Conservation (phyloP, 2,113 vertebrate genomes). For the Macaca nemestrina region DNA sequence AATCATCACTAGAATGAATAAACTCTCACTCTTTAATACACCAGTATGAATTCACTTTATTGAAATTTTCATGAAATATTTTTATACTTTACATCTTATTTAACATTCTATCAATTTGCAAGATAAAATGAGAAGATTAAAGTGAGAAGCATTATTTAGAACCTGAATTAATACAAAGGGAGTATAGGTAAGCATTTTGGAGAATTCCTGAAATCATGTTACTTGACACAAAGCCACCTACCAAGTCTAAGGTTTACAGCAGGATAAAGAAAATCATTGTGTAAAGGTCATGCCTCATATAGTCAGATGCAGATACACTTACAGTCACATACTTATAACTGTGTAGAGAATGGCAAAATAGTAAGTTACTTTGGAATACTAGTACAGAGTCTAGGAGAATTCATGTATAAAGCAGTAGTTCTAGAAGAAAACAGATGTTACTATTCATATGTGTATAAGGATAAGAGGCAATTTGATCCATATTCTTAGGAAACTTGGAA, state of each 20-base stretch:
- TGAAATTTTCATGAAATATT: background rate
- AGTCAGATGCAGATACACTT: background rate
- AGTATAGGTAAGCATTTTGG: background rate
- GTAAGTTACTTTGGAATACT: background rate
- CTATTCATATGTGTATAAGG: background rate
- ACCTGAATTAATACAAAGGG: background rate
- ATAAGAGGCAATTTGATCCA: background rate
- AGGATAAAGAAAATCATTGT: background rate
- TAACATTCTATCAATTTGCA: background rate
- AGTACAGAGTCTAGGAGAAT: background rate
- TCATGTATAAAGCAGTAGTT: background rate
- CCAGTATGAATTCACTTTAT: background rate
- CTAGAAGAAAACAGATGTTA: background rate
- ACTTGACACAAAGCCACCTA: background rate
- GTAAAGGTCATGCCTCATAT: background rate
- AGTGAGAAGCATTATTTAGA: background rate
- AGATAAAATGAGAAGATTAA: background rate
- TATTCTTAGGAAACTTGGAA: background rate
- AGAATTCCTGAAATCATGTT: background rate
- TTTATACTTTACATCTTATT: background rate
- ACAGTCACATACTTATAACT: background rate
- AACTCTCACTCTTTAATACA: background rate
- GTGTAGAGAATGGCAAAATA: background rate
- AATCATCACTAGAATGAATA: background rate
- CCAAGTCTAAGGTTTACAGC: background rate